Conservation (phyloP, 2,113 vertebrate genomes). For the Falcunculus frontatus region DNA sequence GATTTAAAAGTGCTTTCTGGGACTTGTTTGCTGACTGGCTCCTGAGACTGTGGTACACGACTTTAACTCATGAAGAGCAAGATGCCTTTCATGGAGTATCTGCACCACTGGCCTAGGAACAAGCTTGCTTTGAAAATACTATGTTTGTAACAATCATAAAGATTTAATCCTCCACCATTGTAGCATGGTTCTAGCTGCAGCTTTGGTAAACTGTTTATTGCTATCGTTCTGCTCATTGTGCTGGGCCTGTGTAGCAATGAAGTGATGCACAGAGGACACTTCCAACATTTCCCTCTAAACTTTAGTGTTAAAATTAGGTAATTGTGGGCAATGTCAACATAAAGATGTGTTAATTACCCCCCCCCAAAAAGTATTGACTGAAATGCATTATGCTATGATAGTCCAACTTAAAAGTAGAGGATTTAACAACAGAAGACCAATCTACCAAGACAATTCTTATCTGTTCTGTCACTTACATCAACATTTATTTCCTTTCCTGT, state of each 20-base stretch:
- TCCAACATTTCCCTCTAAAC: background rate
- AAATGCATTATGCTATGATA: background rate
- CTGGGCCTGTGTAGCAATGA: background rate
- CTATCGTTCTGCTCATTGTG: background rate
- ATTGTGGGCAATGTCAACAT: background rate
- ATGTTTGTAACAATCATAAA: background rate
- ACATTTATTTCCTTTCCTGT: background rate
- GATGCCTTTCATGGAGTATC: background rate
- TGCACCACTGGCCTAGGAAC: background rate
- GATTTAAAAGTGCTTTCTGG: background rate
- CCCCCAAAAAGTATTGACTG: background rate
- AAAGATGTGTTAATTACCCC: background rate
- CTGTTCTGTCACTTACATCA: background rate
- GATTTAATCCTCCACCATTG: background rate
- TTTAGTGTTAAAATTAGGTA: background rate
- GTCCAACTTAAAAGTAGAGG: background rate
- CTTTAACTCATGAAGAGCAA: background rate
- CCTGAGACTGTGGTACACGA: background rate
- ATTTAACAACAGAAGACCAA: background rate
- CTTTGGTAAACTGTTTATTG: background rate
- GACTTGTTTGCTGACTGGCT: background rate
- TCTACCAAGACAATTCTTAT: background rate
- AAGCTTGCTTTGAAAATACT: background rate
- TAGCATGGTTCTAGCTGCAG: background rate
- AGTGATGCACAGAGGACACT: background rate